Evolutionary conservation across 1,140 invertebrate species (phyloP).

Genomic region (Psix sp.): DNA sequence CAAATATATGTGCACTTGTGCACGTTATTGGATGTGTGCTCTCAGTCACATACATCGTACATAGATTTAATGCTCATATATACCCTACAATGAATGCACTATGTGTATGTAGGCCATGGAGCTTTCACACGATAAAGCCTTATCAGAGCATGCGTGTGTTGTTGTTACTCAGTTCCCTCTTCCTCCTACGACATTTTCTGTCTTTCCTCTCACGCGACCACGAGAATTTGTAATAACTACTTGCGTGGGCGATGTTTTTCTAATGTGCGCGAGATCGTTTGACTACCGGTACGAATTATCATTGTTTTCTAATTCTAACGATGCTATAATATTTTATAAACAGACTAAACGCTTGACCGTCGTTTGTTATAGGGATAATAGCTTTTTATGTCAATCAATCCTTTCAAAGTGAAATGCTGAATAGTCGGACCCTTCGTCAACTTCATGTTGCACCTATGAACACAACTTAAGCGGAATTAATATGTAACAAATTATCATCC

Average conservation of each 20-base stretch:
- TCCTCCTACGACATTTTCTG: constrained; percentile 45
- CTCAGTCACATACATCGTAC: constrained; percentile 29
- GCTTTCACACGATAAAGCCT: constrained; percentile 76
- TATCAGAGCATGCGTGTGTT: constrained; percentile 69
- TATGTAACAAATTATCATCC: too few relatives aligned
- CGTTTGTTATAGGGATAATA: too few relatives aligned
- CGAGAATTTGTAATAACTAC: constrained; percentile 35
- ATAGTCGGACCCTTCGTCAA: too few relatives aligned
- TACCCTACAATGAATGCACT: constrained; percentile 46
- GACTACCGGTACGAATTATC: constrained; percentile 30
- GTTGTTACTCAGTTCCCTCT: constrained; percentile 49
- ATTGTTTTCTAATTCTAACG: constrained; percentile 27
- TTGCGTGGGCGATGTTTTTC: constrained; percentile 22
- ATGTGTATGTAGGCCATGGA: constrained; percentile 72
- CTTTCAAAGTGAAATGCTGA: too few relatives aligned
- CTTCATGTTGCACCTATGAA: too few relatives aligned
- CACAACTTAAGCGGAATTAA: too few relatives aligned
- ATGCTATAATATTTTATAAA: too few relatives aligned
- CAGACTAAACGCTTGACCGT: too few relatives aligned
- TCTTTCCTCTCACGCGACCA: constrained; percentile 40
- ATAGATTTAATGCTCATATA: constrained; percentile 43
- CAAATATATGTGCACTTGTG: constrained; percentile 17
- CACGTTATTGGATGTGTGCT: constrained; percentile 13
- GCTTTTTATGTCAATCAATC: too few relatives aligned
- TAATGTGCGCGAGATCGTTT: constrained; percentile 21